Evolutionary conservation across 2,888 invertebrate genomes (phyloP), one percentile per base, ranked within the genome.

Genomic region (Adelphocoris suturalis): DNA sequence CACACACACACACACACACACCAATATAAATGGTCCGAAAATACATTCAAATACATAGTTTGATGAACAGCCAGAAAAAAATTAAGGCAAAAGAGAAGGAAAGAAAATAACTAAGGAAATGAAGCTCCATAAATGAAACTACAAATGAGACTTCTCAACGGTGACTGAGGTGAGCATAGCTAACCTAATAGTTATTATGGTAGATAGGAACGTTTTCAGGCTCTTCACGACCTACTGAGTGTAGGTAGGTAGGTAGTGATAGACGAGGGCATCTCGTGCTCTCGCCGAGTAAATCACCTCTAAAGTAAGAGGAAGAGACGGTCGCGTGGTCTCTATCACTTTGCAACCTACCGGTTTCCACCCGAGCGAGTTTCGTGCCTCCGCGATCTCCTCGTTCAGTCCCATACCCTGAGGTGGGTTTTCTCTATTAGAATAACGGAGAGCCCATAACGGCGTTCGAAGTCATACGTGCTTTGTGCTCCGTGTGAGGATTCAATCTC

Each of bases 321-420:
- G 68, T 68, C 68, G 68, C 68, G 68, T 68, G 68, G 68, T 68
- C 68, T 68, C 68, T 68, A 68, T 68, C 68, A 68, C 68, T 68
- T 68, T 68, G 68, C 68, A 23, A 68, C 68, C 68, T 27, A 68
- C 23, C 19, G 68, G 68, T 68, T 68, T 68, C 27, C 68, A 19
- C 19, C 68, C 68, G 12, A 12, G 68, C 23, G 68, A 19, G 68
- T 68, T 68, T 68, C 68, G 68, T 68, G 68, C 68, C 68, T 68
- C 27, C 23, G 68, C 68, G 23, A 68, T 23, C 23, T 68, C 68
- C n/a, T 68, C 68, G 23, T 13, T 11, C 19, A 68, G 68, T 68
- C 68, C 68, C 68, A 68, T 68, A 68, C 23, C 68, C 68, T 23
- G n/a, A 68, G 68, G 68, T 68, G 68, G 68, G 68, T 68, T 37